Base-by-base conservation (phyloP, 2,113 vertebrate species). In the Gymnarchus niloticus region DNA sequence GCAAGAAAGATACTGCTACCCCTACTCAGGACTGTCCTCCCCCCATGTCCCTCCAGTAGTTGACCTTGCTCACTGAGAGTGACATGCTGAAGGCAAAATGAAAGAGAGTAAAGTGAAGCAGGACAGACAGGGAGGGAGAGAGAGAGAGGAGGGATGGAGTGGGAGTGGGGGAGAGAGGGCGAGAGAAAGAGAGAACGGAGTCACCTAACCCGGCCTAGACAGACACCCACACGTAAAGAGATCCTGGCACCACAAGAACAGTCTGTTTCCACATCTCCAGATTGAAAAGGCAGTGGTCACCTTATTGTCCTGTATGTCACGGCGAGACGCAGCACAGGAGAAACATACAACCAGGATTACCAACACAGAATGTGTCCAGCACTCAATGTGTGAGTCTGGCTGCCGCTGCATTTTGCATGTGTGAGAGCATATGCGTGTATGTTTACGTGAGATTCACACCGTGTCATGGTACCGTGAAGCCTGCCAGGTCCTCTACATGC, bases 231-330 rank as follows among this genome's bases (percentile, higher is more conserved):
- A 52, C 87, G 90, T 89, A 89, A 90, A 86, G 23, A 23, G 73
- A 37, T 54, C 54, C 46, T 25, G 19, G 17, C 59, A 23, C 14
- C 83, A 84, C 25, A 84, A 84, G 23, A 19, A 5, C 57, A 73
- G 19, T 14, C n/a, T 3, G 12, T 19, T 84, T 25, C n/a, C 14
- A 7, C 37, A 57, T 6, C 48, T 6, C 54, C 78, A 61, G 17
- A 49, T 84, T 51, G 91, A 93, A 89, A 61, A 2, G 84, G 84
- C 93, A 93, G 92, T 91, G 92, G 93, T 98, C 96, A 97, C 96
- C 96, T 98, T 90, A 91, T 96, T 91, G 89, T 97, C 96, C 96
- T 97, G 95, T 89, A 87, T 89, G 85, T 90, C 33, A 95, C 91
- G 93, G 92, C 91, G 14, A 94, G 93, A 92, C 90, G 89, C 91